Evolutionary conservation across 2,113 vertebrate genomes (phyloP), one percentile per base, ranked within the genome.

Genomic region (Neolamprologus caudopunctatus): DNA sequence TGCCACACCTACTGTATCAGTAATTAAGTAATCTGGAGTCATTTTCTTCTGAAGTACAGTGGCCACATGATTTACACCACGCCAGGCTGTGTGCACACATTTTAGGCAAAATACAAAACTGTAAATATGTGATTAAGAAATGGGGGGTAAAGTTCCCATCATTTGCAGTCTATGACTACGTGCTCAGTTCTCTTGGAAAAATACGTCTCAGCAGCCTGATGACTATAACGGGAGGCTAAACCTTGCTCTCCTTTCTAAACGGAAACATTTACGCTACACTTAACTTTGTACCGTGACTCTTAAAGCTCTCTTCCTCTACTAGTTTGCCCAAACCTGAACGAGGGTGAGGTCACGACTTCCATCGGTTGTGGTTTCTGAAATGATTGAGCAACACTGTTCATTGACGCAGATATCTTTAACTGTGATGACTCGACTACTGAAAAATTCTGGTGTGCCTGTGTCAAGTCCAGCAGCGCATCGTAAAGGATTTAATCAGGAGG

Each of bases 331-430:
- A 80, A 87, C 58, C n/a, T 57, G 75, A 90, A 24, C 8, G 61
- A 53, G 8, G 14, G 11, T 94, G 88, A 95, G 80, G 86, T 96
- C 91, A 95, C 71, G 16, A 55, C 87, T 90, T 95, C 91, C 93
- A 66, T 33, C 42, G 71, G 68, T 91, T 95, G 96, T 88, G 95
- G 95, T 96, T 95, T 93, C 55, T 86, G 82, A 90, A 81, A 85
- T 8, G 68, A 91, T 95, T 96, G 90, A 90, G 95, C 93, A 96
- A 96, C 73, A 35, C 4, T 4, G 21, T 68, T 93, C 93, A 92
- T 21, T 97, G 96, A 97, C 96, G 95, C 93, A 93, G 63, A 63
- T 16, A 9, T 85, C 28, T 83, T 73, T 58, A 93, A 89, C 19
- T 87, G 9, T 87, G 85, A 94, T 95, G 95, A 97, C 91, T 93